Percentiles rank a stretch among this genome's conserved stretches.
These are phyloP conservation scores for Rhingia rostrata DNA, from an alignment of 2,888 invertebrate genomes.

Conservation along the genomic window DNA sequence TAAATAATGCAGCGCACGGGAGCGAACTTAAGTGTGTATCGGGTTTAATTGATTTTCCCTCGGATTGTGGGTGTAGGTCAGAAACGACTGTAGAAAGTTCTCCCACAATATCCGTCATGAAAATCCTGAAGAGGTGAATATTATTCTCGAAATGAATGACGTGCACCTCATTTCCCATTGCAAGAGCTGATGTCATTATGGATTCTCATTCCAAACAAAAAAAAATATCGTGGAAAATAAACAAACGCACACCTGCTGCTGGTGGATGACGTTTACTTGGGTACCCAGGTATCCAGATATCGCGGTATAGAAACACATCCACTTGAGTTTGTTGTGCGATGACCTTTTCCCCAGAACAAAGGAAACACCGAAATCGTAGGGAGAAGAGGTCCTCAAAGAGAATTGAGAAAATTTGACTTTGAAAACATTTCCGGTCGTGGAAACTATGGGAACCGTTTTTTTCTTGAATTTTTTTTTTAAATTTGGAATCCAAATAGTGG, in stretches of 20 bases:
- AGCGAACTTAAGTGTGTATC: conserved; percentile 38
- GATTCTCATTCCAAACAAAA: conserved; percentile 10
- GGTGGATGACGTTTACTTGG: conserved; percentile 41
- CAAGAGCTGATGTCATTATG: conserved; percentile 34
- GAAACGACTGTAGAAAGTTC: conserved; percentile 18
- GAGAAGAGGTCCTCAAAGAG: conserved; percentile 50
- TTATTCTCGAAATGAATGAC: conserved; percentile 16
- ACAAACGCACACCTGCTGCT: conserved; percentile 33
- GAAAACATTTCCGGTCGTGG: conserved; percentile 28
- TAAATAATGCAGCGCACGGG: conserved; percentile 48
- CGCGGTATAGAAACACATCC: neutral
- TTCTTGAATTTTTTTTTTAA: neutral
- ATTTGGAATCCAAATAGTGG: too few relatives aligned
- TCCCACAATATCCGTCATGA: too few relatives aligned
- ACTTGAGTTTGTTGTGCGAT: conserved; percentile 1
- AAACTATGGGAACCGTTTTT: conserved; percentile 54
- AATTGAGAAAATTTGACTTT: conserved; percentile 53
- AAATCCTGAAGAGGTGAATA: too few relatives aligned
- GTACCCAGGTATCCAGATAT: conserved; percentile 29
- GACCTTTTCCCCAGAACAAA: too few relatives aligned
- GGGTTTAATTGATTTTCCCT: conserved; percentile 53
- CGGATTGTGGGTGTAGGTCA: conserved; percentile 60
- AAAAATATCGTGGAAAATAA: too few relatives aligned
- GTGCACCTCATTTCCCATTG: conserved; percentile 25
- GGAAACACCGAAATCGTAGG: conserved; percentile 15